phyloP scores from a whole-genome alignment of 2,888 invertebrate species.

The Alloplasta piceator region DNA sequence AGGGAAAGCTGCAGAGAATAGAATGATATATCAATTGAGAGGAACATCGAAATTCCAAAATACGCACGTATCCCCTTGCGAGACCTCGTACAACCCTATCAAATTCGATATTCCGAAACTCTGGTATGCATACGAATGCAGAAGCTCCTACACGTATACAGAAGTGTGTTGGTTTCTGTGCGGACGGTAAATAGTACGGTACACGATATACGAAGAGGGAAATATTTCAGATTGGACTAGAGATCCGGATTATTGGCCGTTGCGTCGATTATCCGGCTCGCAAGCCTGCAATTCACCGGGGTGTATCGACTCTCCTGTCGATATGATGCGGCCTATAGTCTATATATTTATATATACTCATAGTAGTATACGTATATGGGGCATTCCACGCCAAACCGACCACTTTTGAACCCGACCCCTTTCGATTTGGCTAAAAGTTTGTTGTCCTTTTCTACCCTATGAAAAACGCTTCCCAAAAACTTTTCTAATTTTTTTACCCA shows the following conservation, averaged over 20 bases:
- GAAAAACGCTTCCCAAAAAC: too few relatives aligned
- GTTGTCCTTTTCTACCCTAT: too few relatives aligned
- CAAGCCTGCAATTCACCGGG: slow-evolving; percentile 47
- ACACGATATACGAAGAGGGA: slow-evolving; percentile 9
- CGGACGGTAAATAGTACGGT: slow-evolving; percentile 14
- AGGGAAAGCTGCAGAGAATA: not conserved
- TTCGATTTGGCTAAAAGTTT: too few relatives aligned
- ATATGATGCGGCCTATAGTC: slow-evolving; percentile 33
- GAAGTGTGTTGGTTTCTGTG: not conserved
- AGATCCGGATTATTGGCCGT: slow-evolving; percentile 46
- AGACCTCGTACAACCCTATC: slow-evolving; percentile 1
- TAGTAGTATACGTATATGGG: too few relatives aligned
- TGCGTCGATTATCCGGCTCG: slow-evolving; percentile 56
- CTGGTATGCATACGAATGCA: not conserved
- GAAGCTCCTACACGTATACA: not conserved
- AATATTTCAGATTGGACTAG: slow-evolving; percentile 54
- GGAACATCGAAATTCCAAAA: not conserved
- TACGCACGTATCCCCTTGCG: not conserved
- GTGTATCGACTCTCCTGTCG: slow-evolving; percentile 49
- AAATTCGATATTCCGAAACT: slow-evolving; percentile 19
- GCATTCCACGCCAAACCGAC: too few relatives aligned
- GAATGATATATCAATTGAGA: not conserved
- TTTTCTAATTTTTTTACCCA: too few relatives aligned
- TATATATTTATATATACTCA: slow-evolving; percentile 5
- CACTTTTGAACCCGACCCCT: too few relatives aligned